Evolutionary conservation across 2,113 vertebrate species (phyloP), one percentile per base, ranked within the genome.

Genomic region (Thalassarche chlororhynchos): DNA sequence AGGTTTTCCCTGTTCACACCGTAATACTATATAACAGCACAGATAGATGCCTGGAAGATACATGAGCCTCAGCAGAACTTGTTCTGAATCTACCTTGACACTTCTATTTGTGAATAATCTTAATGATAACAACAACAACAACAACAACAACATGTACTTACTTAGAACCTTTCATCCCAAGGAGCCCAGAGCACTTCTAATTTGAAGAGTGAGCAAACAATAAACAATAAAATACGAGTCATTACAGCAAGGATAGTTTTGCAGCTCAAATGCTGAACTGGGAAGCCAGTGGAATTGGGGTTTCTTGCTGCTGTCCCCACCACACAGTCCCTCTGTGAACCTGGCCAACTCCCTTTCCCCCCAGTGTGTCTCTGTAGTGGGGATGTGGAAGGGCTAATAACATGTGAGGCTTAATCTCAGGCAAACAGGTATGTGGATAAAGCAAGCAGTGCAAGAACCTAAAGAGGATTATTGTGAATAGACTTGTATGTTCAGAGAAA

Each of bases 11-110:
- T 85, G 29, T 90, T 92, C 66, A 54, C 44, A 81, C 92, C 90
- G 88, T 94, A 88, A 55, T 91, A 61, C 81, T 90, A 29, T 60
- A 51, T 71, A 94, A 77, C 80, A 97, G 69, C 74, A 87, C 6
- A 51, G 55, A 79, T 61, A 78, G 77, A 93, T 91, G 92, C 75
- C 90, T 96, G 71, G 84, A 93, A 96, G 92, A 91, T 91, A 87
- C 17, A 81, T 24, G 15, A 90, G 34, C 61, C 74, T 90, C 51
- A 89, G 79, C 47, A 94, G 81, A 96, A 94, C 51, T 90, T 76
- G 49, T 88, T 96, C 84, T 72, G 81, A 76, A 95, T 90, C 26
- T 95, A 77, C 82, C 24, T 76, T 92, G 80, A 90, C 49, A 44
- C 66, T 86, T 96, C 42, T 82, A 38, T 88, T 96, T 16, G 21